Conservation (phyloP, 2,888 invertebrate genomes). For the Tipula helvola region DNA sequence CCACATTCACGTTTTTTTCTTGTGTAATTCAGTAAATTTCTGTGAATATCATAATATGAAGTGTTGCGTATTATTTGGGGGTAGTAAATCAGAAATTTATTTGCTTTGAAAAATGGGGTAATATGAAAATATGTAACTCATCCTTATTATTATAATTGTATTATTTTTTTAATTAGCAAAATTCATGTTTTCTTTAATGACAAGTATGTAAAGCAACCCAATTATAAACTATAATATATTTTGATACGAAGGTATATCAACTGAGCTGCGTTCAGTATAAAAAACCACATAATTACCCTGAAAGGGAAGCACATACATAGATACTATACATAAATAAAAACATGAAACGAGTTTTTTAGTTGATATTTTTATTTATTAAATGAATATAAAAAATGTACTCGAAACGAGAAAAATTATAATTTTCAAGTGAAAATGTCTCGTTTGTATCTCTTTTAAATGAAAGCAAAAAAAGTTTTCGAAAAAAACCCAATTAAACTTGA, state of each 20-base stretch:
- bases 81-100: no score
- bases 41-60: no score
- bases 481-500: neutral
- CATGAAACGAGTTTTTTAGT: neutral
- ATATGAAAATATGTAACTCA: no score
- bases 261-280: neutral
- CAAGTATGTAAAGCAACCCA: neutral
- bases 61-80: no score
- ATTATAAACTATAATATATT: neutral
- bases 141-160: no score
- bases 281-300: neutral
- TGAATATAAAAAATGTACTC: neutral
- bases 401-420: neutral
- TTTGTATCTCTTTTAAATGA: neutral
- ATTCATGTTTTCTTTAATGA: no score
- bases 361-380: neutral
- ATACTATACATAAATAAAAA: neutral
- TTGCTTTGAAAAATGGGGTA: no score
- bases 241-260: neutral
- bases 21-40: no score
- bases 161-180: no score
- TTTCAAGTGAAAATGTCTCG: conserved; percentile 4
- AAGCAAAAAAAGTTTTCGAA: neutral
- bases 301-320: neutral
- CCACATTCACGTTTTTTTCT: no score